Evolutionary conservation across 2,113 vertebrate genomes (phyloP), one percentile per base, ranked within the genome.

Genomic region (Puntigrus tetrazona): DNA sequence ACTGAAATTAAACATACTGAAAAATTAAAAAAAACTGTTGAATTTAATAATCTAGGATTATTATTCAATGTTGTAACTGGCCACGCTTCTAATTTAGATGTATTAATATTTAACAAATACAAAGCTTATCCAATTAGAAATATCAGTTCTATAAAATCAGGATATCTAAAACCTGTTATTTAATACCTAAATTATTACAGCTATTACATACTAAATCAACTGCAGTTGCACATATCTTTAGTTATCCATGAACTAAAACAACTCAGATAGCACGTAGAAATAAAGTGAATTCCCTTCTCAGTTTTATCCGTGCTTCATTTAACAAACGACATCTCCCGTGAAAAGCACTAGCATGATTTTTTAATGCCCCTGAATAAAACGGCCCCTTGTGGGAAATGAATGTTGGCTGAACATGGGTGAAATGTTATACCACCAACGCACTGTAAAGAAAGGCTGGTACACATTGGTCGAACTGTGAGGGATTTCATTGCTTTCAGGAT

Each of bases 401-500:
- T 5, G 14, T 16, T 29, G 36, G 57, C 38, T 79, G 57, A 45
- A 47, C 38, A 67, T 3, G 59, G 36, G 59, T 13, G 29, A 59
- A 78, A 59, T 78, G 52, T 78, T 57, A 65, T 25, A 65, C 78
- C 59, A 45, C 27, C 38, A 34, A 65, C 27, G 41, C 78, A 80
- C 36, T 6, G 5, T 45, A 36, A 45, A 47, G 25, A 80, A 80
- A 29, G 18, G 47, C 5, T 0, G 13, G 59, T 61, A 78, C 55
- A 78, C 11, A 34, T 41, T 63, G 78, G 25, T 27, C 27, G 52
- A 78, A 78, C 65, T 2, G 31, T 59, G 76, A 25, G 14, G n/a
- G 65, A 31, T 4, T 79, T 59, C 1, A 25, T 29, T 36, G 22
- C 9, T 43, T 65, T 31, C 38, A 63, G 18, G 3, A 80, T 25